Evolutionary conservation across 1,140 invertebrate species (phyloP).

Genomic region (Pseudomyrmex pallidus): DNA sequence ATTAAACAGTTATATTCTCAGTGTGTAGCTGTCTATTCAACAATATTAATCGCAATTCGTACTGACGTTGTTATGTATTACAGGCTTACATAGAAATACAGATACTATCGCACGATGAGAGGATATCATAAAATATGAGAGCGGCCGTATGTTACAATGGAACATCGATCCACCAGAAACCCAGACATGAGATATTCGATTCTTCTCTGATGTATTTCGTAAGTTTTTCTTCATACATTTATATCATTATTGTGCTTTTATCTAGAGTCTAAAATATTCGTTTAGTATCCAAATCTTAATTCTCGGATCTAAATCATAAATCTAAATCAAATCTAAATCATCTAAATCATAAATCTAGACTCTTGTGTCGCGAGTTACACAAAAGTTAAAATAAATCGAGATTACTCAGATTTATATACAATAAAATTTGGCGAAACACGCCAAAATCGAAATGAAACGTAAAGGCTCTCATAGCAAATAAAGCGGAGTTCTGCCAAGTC

Average conservation of each 20-base stretch:
- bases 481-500: neutral
- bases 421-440: slow-evolving; percentile 2
- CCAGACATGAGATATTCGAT: neutral
- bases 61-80: slow-evolving; percentile 26
- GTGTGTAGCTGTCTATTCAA: neutral
- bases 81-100: slow-evolving; percentile 14
- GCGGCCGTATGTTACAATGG: neutral
- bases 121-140: slow-evolving; percentile 33
- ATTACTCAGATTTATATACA: neutral
- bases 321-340: too few species aligned
- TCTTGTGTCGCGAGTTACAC: neutral
- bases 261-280: neutral
- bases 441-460: neutral
- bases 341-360: neutral
- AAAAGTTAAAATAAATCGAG: neutral
- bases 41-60: slow-evolving; percentile 35
- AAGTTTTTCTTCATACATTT: neutral
- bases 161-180: slow-evolving; percentile 10
- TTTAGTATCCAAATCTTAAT: neutral
- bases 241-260: neutral
- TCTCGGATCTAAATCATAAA: neutral
- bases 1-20: slow-evolving; percentile 11
- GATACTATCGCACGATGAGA: slow-evolving; percentile 33
- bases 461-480: neutral
- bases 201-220: neutral